Conservation (phyloP, 2,888 invertebrate genomes). For the Lasiommata megera region DNA sequence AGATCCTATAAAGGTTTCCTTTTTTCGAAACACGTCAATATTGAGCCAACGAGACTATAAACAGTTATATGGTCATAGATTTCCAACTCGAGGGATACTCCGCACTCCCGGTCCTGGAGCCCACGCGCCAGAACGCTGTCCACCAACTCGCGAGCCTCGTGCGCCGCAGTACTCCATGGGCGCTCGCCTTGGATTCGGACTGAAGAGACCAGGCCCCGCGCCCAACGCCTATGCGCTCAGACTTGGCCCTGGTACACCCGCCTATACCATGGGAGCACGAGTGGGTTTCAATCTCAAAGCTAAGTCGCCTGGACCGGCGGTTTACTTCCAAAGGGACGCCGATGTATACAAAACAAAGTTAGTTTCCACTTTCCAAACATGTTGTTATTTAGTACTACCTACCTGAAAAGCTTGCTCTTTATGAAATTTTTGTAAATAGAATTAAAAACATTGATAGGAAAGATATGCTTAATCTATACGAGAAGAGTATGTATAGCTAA, state of each 20-base stretch:
- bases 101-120: slow-evolving; percentile 84
- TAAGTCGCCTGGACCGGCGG: slow-evolving; percentile 77
- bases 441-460: no score
- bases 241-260: slow-evolving; percentile 69
- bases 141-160: slow-evolving; percentile 71
- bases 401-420: no score
- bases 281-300: slow-evolving; percentile 54
- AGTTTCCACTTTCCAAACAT: slow-evolving; percentile 22
- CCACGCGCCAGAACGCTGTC: slow-evolving; percentile 82
- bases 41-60: no score
- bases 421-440: no score
- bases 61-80: slow-evolving; percentile 36
- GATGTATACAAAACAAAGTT: slow-evolving; percentile 61
- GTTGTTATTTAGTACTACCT: no score
- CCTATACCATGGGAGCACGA: slow-evolving; percentile 67
- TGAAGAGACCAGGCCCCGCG: slow-evolving; percentile 78
- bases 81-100: slow-evolving; percentile 42
- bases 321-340: slow-evolving; percentile 69
- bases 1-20: no score
- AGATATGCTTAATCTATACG: no score
- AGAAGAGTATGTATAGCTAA: no score
- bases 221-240: slow-evolving; percentile 81
- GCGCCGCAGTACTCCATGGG: slow-evolving; percentile 83
- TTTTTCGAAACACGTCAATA: no score
- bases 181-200: slow-evolving; percentile 63